Base-by-base conservation (phyloP, 2,888 invertebrate species). In the Trileptium ribeirensis region DNA sequence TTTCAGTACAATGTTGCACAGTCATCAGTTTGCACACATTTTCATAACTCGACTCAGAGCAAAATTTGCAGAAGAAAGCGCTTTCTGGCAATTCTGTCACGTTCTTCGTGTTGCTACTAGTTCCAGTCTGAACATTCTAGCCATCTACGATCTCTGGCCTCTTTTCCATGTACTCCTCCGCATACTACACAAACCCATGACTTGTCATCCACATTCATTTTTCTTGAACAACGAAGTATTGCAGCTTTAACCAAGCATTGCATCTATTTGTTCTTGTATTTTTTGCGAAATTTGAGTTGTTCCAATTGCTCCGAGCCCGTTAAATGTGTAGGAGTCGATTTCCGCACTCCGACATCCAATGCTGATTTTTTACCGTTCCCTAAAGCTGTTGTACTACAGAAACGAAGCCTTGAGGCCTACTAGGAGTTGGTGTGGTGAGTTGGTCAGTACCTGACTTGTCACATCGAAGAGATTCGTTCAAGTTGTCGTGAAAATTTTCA, bases 31-130 rank as follows among this genome's bases (percentile, higher is more conserved):
- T n/a, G n/a, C n/a, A n/a, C n/a, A n/a, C n/a, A n/a, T n/a, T n/a
- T n/a, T n/a, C n/a, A n/a, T n/a, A n/a, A n/a, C n/a, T n/a, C n/a
- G n/a, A n/a, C n/a, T n/a, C n/a, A n/a, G n/a, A n/a, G n/a, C n/a
- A n/a, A 8, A 19, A 8, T 19, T 70, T 31, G 33, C 77, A 75
- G 31, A 70, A 70, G 36, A 75, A 75, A 75, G 3, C 39, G 36
- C n/a, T 75, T 75, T 19, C 33, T 75, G 8, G 77, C 77, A 3
- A 15, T 75, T 38, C 77, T 36, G 39, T n/a, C 77, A 39, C 77
- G 8, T 8, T 36, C 39, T 24, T 75, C 77, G 39, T 75, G 77
- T 39, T 75, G 77, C 77, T 36, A 75, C 39, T 33, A 8, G 8
- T 38, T 36, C 3, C 77, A 75, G n/a, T 75, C 38, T 3, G 24